These are phyloP conservation scores for Oreocharis arfaki DNA, from an alignment of 2,113 vertebrate genomes.

Conservation along the genomic window DNA sequence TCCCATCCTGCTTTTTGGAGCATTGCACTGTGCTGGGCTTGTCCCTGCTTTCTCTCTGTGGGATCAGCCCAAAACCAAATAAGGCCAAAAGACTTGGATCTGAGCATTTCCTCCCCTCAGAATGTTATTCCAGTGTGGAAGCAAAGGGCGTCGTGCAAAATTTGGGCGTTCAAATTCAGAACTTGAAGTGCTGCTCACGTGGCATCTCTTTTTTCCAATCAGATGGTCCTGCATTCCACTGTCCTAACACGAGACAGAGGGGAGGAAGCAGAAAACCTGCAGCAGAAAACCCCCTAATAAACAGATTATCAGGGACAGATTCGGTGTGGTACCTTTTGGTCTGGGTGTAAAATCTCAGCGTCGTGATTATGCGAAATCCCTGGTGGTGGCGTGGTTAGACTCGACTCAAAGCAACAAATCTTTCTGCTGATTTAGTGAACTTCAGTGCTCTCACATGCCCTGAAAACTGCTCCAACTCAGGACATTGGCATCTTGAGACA, in stretches of 20 bases:
- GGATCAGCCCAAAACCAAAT: not conserved
- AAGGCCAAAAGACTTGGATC: not conserved
- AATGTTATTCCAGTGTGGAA: not conserved
- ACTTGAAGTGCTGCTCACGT: not conserved
- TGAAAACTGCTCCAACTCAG: not conserved
- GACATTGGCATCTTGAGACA: not conserved
- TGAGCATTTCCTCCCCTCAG: fast-evolving
- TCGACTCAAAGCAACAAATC: not conserved
- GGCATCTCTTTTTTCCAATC: not conserved
- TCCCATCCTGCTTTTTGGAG: not conserved
- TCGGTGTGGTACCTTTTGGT: not conserved
- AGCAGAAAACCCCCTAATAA: not conserved
- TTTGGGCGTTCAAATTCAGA: not conserved
- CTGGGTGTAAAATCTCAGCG: not conserved
- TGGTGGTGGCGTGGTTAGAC: not conserved
- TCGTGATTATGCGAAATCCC: not conserved
- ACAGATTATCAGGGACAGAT: not conserved
- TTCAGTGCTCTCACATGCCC: not conserved
- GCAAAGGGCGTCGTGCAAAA: fast-evolving
- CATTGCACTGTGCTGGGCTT: not conserved
- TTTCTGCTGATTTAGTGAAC: not conserved
- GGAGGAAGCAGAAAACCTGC: not conserved
- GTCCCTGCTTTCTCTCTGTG: not conserved
- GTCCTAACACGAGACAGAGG: not conserved
- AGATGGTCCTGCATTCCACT: not conserved